Evolutionary conservation across 2,888 invertebrate genomes (phyloP).

Genomic region (Eupithecia inturbata): DNA sequence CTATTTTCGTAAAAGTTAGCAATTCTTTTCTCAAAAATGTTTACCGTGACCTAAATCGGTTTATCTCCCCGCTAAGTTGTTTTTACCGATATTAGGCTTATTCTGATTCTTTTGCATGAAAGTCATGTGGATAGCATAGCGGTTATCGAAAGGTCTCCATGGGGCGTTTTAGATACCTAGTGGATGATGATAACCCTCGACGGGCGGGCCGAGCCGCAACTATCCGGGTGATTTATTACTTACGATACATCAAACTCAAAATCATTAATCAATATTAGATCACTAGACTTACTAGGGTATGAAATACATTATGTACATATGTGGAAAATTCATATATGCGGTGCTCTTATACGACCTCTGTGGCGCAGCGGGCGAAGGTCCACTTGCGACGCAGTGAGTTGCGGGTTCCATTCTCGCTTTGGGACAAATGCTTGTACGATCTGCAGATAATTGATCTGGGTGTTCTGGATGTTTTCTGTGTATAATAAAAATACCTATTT

Average conservation of each 20-base stretch:
- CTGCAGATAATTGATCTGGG: no score
- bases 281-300: conserved; percentile 7
- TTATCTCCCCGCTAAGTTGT: conserved; percentile 32
- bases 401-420: no score
- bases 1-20: conserved; percentile 18
- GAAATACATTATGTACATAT: not conserved
- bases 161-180: conserved; percentile 53
- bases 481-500: no score
- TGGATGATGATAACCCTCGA: conserved; percentile 50
- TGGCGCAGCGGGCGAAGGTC: no score
- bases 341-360: not conserved
- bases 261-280: conserved; percentile 17
- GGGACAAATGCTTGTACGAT: no score
- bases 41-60: conserved; percentile 23
- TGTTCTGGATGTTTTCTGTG: no score
- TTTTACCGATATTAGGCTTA: conserved; percentile 40
- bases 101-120: conserved; percentile 47
- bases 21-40: conserved; percentile 16
- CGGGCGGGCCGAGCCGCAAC: conserved; percentile 26
- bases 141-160: conserved; percentile 44
- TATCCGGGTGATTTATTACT: conserved; percentile 36
- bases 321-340: conserved; percentile 19
- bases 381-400: no score
- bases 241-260: conserved; percentile 25
- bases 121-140: conserved; percentile 39